These are phyloP conservation scores for Tangara arthus DNA, from an alignment of 2,797 vertebrate species.

Conservation along the genomic window DNA sequence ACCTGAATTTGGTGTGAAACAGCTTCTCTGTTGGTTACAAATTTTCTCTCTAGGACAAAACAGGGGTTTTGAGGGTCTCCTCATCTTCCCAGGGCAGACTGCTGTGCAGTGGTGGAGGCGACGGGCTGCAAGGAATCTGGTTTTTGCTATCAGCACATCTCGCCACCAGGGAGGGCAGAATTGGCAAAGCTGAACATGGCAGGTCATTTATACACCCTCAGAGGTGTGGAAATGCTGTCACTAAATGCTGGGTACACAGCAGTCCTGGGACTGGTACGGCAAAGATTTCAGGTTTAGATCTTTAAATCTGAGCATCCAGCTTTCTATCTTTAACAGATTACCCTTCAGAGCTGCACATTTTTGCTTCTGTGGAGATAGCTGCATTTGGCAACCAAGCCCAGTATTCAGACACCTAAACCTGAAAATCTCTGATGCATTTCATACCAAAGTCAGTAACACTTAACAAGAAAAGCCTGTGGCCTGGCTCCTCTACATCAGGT, in stretches of 20 bases:
- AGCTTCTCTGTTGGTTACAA: background rate
- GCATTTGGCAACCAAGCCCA: background rate
- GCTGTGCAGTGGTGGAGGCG: background rate
- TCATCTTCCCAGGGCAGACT: background rate
- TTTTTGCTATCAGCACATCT: background rate
- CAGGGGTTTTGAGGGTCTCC: background rate
- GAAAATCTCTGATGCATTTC: background rate
- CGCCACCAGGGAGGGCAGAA: background rate
- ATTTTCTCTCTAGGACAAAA: background rate
- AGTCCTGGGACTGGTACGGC: background rate
- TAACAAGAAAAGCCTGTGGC: background rate
- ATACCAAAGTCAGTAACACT: background rate
- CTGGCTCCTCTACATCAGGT: fast-evolving
- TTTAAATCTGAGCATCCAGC: background rate
- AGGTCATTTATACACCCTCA: background rate
- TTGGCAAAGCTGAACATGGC: background rate
- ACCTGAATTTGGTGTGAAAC: background rate
- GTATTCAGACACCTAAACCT: background rate
- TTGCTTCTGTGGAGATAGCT: background rate
- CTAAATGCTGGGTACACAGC: background rate
- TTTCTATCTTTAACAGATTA: background rate
- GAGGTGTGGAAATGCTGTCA: background rate
- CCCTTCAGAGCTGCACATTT: background rate
- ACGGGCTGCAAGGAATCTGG: fast-evolving
- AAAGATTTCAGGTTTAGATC: background rate